These are phyloP conservation scores for Mycogona germanica DNA, from an alignment of 2,888 invertebrate genomes.

Conservation along the genomic window DNA sequence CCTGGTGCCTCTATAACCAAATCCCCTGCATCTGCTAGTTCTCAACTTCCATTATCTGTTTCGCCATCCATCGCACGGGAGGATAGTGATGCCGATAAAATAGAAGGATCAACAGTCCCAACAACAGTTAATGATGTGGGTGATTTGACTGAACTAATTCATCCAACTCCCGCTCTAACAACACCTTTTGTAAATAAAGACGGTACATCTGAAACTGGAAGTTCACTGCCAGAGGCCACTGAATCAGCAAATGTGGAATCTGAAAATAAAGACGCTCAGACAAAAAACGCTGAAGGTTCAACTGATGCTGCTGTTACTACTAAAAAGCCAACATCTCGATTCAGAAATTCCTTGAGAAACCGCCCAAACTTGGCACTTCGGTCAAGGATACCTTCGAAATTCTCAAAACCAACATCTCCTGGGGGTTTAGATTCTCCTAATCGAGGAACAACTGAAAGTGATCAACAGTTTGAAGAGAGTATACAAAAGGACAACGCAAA, in stretches of 20 bases:
- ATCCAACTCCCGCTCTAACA: slow-evolving; percentile 7
- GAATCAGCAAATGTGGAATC: background rate
- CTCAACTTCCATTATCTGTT: background rate
- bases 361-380: slow-evolving; percentile 11
- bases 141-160: slow-evolving; percentile 10
- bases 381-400: no score
- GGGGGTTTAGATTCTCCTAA: background rate
- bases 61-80: no score
- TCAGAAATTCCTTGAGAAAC: slow-evolving; percentile 11
- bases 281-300: background rate
- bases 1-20: background rate
- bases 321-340: slow-evolving; percentile 12
- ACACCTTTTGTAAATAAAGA: background rate
- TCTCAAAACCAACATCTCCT: no score
- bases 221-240: background rate
- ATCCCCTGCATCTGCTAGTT: background rate
- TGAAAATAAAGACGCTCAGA: background rate
- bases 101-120: slow-evolving; percentile 2
- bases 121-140: background rate
- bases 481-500: background rate
- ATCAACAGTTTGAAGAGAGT: slow-evolving; percentile 16
- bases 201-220: no score
- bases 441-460: background rate
- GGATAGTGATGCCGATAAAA: background rate
- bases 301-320: no score